Percentiles rank a stretch among this genome's conserved stretches.
Evolutionary conservation across 2,797 vertebrate species (phyloP).

Genomic region (Sebastes hopkinsi): DNA sequence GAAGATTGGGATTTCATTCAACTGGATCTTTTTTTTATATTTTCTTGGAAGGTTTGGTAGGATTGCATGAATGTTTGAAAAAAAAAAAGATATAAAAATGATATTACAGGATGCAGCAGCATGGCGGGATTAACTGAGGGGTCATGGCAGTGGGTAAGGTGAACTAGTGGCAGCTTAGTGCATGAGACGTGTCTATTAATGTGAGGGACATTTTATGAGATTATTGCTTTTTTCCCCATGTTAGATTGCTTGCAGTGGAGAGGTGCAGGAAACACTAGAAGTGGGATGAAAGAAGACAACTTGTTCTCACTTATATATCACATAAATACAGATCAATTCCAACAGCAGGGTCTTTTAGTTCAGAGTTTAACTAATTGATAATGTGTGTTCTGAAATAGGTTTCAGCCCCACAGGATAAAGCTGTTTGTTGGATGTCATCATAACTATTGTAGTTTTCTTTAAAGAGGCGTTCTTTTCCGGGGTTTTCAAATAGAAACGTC

Average conservation of each 20-base stretch:
- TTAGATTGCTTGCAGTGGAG: neutral
- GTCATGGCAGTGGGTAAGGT: conserved; percentile 6
- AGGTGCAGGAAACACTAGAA: neutral
- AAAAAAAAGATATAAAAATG: neutral
- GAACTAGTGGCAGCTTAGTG: conserved; percentile 32
- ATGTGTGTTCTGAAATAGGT: conserved; percentile 12
- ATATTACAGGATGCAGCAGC: conserved; percentile 4
- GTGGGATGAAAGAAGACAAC: neutral
- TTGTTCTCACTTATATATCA: neutral
- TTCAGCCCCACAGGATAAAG: neutral
- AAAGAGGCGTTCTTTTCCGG: neutral
- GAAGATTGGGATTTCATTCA: neutral
- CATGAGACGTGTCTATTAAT: conserved; percentile 28
- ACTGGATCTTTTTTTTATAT: neutral
- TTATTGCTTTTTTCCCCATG: neutral
- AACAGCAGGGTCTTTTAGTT: neutral
- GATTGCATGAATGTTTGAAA: neutral
- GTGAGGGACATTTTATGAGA: conserved; percentile 5
- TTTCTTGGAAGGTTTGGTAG: neutral
- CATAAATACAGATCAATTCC: neutral
- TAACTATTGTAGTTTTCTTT: neutral
- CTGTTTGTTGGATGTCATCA: neutral
- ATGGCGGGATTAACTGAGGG: conserved; percentile 40
- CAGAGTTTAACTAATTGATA: neutral
- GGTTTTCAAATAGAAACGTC: neutral